Conservation (phyloP, 2,888 invertebrate species). For the Iphiclides podalirius region DNA sequence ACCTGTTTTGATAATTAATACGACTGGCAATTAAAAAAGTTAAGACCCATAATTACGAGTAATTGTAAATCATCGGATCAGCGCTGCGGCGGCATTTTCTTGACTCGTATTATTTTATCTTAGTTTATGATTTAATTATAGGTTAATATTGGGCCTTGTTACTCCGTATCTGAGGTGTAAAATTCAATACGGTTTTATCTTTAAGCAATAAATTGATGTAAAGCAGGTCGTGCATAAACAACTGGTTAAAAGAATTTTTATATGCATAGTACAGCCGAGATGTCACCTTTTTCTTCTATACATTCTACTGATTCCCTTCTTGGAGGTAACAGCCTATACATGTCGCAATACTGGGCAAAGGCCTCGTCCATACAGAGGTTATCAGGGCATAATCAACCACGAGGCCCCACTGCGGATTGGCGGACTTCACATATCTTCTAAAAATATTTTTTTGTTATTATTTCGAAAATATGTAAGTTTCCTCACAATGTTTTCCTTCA, state of each 20-base stretch:
- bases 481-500: too few species aligned
- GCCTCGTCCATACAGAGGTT: too few species aligned
- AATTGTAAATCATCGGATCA: conserved; percentile 76
- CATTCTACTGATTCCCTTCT: too few species aligned
- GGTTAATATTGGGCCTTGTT: conserved; percentile 51
- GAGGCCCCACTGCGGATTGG: too few species aligned
- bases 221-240: conserved; percentile 22
- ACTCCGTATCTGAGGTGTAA: conserved; percentile 57
- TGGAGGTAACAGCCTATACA: too few species aligned
- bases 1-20: conserved; percentile 72
- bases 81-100: conserved; percentile 42
- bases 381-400: too few species aligned
- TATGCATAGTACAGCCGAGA: too few species aligned
- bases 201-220: conserved; percentile 39
- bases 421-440: too few species aligned
- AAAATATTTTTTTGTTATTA: too few species aligned
- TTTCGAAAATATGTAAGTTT: too few species aligned
- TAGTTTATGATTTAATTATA: conserved; percentile 75
- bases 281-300: too few species aligned
- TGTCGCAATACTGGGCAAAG: too few species aligned
- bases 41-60: conserved; percentile 63
- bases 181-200: conserved; percentile 52
- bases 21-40: conserved; percentile 63
- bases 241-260: background rate
- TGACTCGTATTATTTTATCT: conserved; percentile 57